Evolutionary conservation across 2,797 vertebrate species (phyloP).

Genomic region (Pseudochirops corinnae): DNA sequence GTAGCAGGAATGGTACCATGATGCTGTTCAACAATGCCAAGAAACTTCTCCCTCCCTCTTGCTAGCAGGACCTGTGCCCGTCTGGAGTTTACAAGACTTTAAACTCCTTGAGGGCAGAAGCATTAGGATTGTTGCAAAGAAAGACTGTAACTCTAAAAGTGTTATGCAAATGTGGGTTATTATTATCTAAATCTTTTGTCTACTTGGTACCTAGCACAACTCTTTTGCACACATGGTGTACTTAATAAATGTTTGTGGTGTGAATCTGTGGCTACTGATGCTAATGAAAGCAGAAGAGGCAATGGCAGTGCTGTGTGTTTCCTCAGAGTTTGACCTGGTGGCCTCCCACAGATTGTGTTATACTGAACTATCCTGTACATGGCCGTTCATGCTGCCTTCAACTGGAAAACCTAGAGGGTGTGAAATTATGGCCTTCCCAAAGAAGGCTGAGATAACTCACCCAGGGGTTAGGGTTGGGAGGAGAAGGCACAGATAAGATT

Average conservation of each 20-base stretch:
- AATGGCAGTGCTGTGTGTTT: background rate
- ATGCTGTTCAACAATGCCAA: background rate
- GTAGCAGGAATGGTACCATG: background rate
- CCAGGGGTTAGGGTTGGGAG: background rate
- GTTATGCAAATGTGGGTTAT: background rate
- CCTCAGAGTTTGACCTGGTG: background rate
- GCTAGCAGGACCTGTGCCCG: background rate
- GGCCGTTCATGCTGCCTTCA: too few species aligned
- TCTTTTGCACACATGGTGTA: background rate
- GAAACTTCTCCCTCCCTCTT: background rate
- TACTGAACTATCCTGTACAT: background rate
- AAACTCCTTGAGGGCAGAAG: background rate
- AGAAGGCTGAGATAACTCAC: background rate
- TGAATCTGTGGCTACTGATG: background rate
- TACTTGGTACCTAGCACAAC: background rate
- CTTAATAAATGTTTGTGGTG: background rate
- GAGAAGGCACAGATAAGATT: background rate
- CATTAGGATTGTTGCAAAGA: background rate
- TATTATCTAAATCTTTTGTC: background rate
- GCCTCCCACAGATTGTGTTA: background rate
- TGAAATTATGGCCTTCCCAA: constrained; percentile 20
- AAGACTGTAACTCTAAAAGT: background rate
- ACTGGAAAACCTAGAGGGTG: background rate
- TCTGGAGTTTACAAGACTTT: background rate
- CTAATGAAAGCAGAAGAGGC: background rate